phyloP scores from a whole-genome alignment of 2,113 vertebrate species.

The Proteles cristata region DNA sequence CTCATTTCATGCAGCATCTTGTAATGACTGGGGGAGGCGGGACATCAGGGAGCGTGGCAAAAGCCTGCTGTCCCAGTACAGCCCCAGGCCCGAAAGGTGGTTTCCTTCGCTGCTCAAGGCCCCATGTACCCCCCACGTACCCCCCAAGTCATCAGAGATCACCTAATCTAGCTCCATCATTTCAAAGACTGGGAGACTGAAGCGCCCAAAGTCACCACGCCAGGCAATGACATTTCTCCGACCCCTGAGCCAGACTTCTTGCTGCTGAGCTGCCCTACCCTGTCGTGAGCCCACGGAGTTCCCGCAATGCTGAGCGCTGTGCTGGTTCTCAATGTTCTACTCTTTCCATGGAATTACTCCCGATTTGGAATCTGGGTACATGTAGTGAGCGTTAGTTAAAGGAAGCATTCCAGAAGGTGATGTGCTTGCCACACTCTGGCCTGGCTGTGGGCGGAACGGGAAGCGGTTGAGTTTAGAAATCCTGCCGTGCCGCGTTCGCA shows the following conservation, averaged over 20 bases:
- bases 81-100: neutral
- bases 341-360: neutral
- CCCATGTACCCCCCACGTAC: neutral
- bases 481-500: neutral
- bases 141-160: neutral
- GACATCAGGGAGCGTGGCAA: neutral
- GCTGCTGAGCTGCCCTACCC: neutral
- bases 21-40: neutral
- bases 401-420: neutral
- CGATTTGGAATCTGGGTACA: fast-evolving
- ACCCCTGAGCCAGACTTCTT: neutral
- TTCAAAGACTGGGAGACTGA: neutral
- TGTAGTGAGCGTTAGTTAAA: neutral
- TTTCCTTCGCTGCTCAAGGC: neutral
- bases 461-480: neutral
- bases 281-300: fast-evolving
- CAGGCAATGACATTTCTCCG: neutral
- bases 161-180: neutral
- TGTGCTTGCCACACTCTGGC: neutral
- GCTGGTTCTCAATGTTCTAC: neutral
- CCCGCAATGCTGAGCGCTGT: neutral
- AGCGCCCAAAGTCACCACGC: neutral
- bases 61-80: neutral
- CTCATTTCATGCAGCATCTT: neutral
- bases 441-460: neutral